Evolutionary conservation across 2,888 invertebrate genomes (phyloP), one percentile per base, ranked within the genome.

Genomic region (Lepidochrysops patricia): DNA sequence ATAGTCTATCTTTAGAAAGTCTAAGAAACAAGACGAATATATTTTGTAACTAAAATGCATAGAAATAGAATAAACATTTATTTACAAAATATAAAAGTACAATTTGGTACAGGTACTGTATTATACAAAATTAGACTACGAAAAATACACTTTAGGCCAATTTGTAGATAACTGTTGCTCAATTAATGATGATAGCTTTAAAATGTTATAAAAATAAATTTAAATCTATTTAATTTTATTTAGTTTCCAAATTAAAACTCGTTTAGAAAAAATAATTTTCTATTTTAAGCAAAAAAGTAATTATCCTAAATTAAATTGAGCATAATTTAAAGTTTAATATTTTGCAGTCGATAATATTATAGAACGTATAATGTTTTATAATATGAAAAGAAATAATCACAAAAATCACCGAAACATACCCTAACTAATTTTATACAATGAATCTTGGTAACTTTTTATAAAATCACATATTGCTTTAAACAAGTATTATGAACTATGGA

Each of bases 401-500:
- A 7, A 15, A 19, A 15, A 54, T 29, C 32, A 54, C 54, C 29
- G 19, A 32, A 29, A 54, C 3, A 29, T n/a, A 49, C 4, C 23
- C 25, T 34, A 57, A 13, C 9, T 25, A 25, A 25, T 26, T 57
- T 43, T 26, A 57, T 27, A 57, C 43, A 27, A 13, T 19, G 12
- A 29, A 56, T 32, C 32, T 34, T 26, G 52, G 29, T 52, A 57
- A 57, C 57, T 23, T 56, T 56, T 19, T 57, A 57, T 25, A 35
- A 57, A 57, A 57, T 57, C 34, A 57, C 57, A 57, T 57, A 32
- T 54, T 15, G 54, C 54, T 54, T 29, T 32, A 54, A 54, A 58
- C 29, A 9, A 19, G 15, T 29, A 54, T 15, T 48, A 23, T 13
- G 0, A 7, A 50, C 5, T 6, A 12, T n/a, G 2, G 27, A n/a